Conservation (phyloP, 2,888 invertebrate species). For the Trissolcus japonicus region DNA sequence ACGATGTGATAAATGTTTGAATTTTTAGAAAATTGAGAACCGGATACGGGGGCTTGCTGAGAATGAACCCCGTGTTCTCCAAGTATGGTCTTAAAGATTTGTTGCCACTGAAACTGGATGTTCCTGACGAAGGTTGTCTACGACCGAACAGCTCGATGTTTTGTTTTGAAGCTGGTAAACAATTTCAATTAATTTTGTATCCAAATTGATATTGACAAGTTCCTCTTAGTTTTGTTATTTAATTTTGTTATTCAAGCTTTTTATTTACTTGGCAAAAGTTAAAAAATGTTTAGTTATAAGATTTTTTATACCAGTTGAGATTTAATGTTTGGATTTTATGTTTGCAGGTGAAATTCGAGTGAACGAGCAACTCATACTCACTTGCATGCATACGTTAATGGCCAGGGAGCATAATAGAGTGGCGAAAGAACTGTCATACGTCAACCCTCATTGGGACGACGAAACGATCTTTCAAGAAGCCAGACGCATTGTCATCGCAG, state of each 20-base stretch:
- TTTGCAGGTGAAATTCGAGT: conserved; percentile 90
- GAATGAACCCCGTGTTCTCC: conserved; percentile 93
- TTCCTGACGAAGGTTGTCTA: conserved; percentile 95
- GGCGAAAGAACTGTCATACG: conserved; percentile 84
- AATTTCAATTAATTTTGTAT: no score
- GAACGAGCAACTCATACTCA: conserved; percentile 92
- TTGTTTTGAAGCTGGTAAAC: conserved; percentile 92
- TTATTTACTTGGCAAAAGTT: not conserved
- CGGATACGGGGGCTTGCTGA: conserved; percentile 87
- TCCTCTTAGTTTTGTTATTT: no score
- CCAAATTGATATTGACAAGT: no score
- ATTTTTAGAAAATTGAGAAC: conserved; percentile 84
- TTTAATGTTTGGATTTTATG: conserved; percentile 5
- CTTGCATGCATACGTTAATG: conserved; percentile 94
- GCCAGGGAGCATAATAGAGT: conserved; percentile 93
- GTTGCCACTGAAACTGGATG: conserved; percentile 90
- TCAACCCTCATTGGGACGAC: conserved; percentile 96
- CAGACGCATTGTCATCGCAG: conserved; percentile 88
- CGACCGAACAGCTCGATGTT: conserved; percentile 92
- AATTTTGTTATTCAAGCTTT: no score
- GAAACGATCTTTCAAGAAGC: conserved; percentile 93
- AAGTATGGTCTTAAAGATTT: conserved; percentile 92
- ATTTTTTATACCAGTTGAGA: not conserved
- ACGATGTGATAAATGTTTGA: not conserved
- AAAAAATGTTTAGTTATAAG: no score